Evolutionary conservation across 2,797 vertebrate species (phyloP).

Genomic region (Loriculus beryllinus): DNA sequence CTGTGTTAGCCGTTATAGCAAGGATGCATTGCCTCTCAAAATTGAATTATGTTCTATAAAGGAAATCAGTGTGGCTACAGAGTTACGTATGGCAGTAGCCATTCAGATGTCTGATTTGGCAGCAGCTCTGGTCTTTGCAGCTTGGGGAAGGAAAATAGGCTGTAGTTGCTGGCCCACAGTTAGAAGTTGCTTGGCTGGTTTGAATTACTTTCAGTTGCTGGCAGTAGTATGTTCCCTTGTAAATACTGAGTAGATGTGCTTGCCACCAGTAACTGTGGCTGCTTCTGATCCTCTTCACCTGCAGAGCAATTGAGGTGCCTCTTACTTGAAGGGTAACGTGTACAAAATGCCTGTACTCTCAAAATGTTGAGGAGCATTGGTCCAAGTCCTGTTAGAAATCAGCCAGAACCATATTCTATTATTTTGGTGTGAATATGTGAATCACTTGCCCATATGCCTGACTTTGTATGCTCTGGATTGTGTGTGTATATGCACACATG

Average conservation of each 20-base stretch:
- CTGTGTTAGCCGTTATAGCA: neutral
- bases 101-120: neutral
- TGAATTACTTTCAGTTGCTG: neutral
- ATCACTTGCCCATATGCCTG: neutral
- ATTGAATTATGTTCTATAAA: neutral
- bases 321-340: neutral
- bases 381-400: neutral
- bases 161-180: neutral
- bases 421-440: neutral
- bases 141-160: neutral
- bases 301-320: neutral
- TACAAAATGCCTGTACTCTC: neutral
- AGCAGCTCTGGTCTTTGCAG: neutral
- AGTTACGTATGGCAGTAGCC: neutral
- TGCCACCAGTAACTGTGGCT: accelerated
- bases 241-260: neutral
- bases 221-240: neutral
- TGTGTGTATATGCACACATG: accelerated
- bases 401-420: neutral
- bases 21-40: neutral
- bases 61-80: neutral
- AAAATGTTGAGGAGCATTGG: neutral
- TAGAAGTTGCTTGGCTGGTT: neutral
- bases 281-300: neutral
- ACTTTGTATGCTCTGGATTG: accelerated